Evolutionary conservation across 2,888 invertebrate genomes (phyloP).

Genomic region (Melanostoma mellinum): DNA sequence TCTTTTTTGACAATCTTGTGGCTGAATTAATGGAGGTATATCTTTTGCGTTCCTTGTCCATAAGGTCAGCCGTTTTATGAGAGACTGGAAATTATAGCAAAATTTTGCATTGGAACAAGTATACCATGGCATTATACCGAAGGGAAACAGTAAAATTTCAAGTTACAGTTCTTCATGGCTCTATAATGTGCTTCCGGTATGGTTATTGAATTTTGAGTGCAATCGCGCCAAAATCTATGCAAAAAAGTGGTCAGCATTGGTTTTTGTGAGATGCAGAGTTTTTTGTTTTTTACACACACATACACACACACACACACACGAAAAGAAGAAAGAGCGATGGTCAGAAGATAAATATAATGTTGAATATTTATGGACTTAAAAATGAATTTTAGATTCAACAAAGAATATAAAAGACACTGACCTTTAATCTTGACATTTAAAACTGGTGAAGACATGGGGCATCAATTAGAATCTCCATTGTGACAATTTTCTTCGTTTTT

Average conservation of each 20-base stretch:
- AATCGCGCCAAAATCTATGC: background rate
- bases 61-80: conserved; percentile 15
- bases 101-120: conserved; percentile 4
- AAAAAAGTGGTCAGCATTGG: background rate
- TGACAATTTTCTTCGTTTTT: too few species aligned
- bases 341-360: background rate
- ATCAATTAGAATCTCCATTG: background rate
- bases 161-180: conserved; percentile 24
- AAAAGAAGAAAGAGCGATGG: background rate
- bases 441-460: background rate
- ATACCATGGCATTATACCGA: conserved; percentile 4
- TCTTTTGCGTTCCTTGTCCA: background rate
- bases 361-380: conserved; percentile 27
- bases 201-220: background rate
- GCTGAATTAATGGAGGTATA: background rate
- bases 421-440: conserved; percentile 58
- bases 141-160: conserved; percentile 25
- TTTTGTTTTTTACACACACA: background rate
- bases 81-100: background rate
- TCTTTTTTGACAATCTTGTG: conserved; percentile 7
- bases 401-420: conserved; percentile 55
- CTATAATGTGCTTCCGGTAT: conserved; percentile 11
- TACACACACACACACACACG: background rate
- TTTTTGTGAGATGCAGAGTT: conserved; percentile 4
- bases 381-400: background rate